These are phyloP conservation scores for Acinonyx jubatus DNA, from an alignment of 2,113 vertebrate genomes.

Conservation along the genomic window DNA sequence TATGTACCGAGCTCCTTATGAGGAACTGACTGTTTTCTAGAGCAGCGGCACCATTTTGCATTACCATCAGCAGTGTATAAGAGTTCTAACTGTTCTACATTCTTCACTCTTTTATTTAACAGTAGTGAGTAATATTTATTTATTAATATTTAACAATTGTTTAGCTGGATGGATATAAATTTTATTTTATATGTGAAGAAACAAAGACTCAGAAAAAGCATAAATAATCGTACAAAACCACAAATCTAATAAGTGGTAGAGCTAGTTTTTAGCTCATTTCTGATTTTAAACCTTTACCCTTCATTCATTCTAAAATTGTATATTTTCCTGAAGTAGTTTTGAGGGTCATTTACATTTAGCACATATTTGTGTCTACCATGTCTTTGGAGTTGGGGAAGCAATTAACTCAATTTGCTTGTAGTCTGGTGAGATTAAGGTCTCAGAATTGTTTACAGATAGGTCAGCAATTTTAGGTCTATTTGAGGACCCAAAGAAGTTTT, in stretches of 20 bases:
- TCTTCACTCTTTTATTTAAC: not conserved
- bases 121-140: not conserved
- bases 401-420: not conserved
- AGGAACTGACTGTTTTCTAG: not conserved
- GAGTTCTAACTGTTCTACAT: not conserved
- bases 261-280: constrained; percentile 35
- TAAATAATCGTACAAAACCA: not conserved
- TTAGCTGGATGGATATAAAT: not conserved
- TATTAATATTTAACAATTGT: not conserved
- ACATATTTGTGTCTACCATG: not conserved
- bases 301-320: constrained; percentile 29
- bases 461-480: not conserved
- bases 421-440: not conserved
- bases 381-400: not conserved
- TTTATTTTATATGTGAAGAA: not conserved
- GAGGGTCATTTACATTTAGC: constrained; percentile 13
- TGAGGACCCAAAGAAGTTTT: not conserved
- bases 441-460: not conserved
- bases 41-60: not conserved
- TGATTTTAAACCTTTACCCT: not conserved
- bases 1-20: not conserved
- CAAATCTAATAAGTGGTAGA: not conserved
- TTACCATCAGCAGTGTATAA: not conserved
- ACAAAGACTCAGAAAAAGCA: constrained; percentile 7
- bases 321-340: constrained; percentile 15